phyloP scores from a whole-genome alignment of 2,113 vertebrate genomes.

The Lipotes vexillifer region DNA sequence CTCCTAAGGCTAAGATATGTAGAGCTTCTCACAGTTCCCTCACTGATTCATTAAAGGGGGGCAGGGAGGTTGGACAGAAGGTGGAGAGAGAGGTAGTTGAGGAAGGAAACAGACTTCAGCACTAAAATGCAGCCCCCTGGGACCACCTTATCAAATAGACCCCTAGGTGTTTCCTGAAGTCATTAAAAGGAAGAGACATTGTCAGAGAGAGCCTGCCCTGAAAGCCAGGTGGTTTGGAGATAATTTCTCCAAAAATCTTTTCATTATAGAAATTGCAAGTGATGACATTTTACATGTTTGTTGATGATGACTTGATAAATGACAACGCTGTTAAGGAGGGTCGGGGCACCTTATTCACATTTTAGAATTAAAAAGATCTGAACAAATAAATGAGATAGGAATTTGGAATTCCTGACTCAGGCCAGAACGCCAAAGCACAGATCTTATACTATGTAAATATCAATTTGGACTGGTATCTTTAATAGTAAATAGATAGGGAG shows the following conservation, averaged over 20 bases:
- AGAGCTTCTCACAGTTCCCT: background rate
- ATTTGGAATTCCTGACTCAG: background rate
- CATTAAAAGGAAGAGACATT: background rate
- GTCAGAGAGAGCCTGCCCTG: background rate
- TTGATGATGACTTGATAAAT: background rate
- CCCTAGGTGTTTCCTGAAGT: background rate
- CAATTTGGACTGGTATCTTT: background rate
- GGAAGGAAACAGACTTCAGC: background rate
- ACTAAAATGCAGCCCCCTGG: background rate
- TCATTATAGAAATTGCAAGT: background rate
- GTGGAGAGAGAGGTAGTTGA: background rate
- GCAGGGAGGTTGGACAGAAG: background rate
- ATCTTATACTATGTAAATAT: background rate
- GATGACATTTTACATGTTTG: background rate
- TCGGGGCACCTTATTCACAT: background rate
- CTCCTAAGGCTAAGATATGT: background rate
- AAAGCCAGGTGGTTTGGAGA: background rate
- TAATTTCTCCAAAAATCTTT: background rate
- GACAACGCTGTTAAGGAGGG: background rate
- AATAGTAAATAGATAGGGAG: background rate
- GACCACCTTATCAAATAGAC: background rate
- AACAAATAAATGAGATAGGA: conserved; percentile 3
- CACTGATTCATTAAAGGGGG: background rate
- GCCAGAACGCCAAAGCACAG: background rate
- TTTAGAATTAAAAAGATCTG: background rate